Base-by-base conservation (phyloP, 35 echinoderm and acorn worm genomes). In the Eucidaris tribuloides region DNA sequence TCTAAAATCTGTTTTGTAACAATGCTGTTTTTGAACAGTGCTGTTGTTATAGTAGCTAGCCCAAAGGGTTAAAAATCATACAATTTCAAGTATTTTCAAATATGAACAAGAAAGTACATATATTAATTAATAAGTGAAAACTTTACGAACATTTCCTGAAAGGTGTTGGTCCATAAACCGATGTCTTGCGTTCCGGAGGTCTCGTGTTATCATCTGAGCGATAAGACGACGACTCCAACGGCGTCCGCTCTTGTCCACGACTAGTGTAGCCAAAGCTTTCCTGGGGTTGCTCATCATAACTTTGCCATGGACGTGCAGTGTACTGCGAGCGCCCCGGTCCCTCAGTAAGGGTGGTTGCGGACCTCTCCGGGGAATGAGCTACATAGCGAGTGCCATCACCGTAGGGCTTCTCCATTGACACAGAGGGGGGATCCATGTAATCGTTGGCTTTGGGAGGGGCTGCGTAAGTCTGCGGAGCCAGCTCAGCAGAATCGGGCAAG, bases 61-160 rank as follows among this genome's bases (percentile, higher is more conserved):
- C n/a, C n/a, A n/a, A n/a, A n/a, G n/a, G n/a, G n/a, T n/a, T n/a
- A n/a, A n/a, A n/a, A n/a, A n/a, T n/a, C n/a, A n/a, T n/a, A n/a
- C n/a, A n/a, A n/a, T n/a, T n/a, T n/a, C n/a, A n/a, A n/a, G n/a
- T n/a, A n/a, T n/a, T n/a, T n/a, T n/a, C n/a, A n/a, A n/a, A n/a
- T n/a, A n/a, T n/a, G n/a, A n/a, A n/a, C n/a, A n/a, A n/a, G n/a
- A n/a, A n/a, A n/a, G n/a, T n/a, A n/a, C n/a, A n/a, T n/a, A n/a
- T n/a, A n/a, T n/a, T n/a, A n/a, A n/a, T n/a, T n/a, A n/a, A n/a
- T n/a, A n/a, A n/a, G n/a, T n/a, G n/a, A n/a, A n/a, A n/a, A n/a
- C n/a, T n/a, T n/a, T n/a, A n/a, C n/a, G n/a, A n/a, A 74, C 68
- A 25, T 36, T 74, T 74, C 44, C 68, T 74, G n/a, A 74, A 74